Percentiles rank a stretch among this genome's conserved stretches.
Conservation (phyloP, 2,113 vertebrate genomes). For the Gadus macrocephalus region DNA sequence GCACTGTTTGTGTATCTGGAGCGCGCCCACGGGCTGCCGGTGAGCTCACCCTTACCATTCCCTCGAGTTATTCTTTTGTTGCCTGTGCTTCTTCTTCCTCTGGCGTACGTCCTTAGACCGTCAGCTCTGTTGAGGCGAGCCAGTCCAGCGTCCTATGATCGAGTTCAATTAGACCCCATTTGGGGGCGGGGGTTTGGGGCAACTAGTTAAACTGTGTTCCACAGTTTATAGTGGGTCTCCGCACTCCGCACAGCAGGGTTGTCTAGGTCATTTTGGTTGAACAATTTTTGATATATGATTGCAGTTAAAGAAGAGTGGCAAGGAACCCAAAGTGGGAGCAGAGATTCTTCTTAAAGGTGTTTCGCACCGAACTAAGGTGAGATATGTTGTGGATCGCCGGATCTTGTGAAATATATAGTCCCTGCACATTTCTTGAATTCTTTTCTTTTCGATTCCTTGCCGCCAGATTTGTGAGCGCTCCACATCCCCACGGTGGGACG, state of each 20-base stretch:
- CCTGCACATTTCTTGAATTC: not conserved
- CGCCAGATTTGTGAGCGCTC: slow-evolving; percentile 71
- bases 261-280: not conserved
- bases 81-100: too few species aligned
- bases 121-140: too few species aligned
- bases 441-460: not conserved
- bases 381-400: not conserved
- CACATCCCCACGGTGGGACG: slow-evolving; percentile 82
- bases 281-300: slow-evolving; percentile 21
- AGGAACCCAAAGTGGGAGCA: slow-evolving; percentile 76
- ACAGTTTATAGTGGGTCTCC: too few species aligned
- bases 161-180: too few species aligned
- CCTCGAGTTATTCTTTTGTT: too few species aligned
- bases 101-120: too few species aligned
- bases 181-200: too few species aligned
- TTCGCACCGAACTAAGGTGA: slow-evolving; percentile 82
- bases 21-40: slow-evolving; percentile 78
- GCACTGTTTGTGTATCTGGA: slow-evolving; percentile 84
- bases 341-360: slow-evolving; percentile 70
- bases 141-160: too few species aligned
- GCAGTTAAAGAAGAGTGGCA: slow-evolving; percentile 83
- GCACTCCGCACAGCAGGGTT: too few species aligned
- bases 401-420: too few species aligned
- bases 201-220: too few species aligned
- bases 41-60: slow-evolving; percentile 55